Conservation (phyloP, 2,797 vertebrate genomes). For the Platyrinchus mystaceus region DNA sequence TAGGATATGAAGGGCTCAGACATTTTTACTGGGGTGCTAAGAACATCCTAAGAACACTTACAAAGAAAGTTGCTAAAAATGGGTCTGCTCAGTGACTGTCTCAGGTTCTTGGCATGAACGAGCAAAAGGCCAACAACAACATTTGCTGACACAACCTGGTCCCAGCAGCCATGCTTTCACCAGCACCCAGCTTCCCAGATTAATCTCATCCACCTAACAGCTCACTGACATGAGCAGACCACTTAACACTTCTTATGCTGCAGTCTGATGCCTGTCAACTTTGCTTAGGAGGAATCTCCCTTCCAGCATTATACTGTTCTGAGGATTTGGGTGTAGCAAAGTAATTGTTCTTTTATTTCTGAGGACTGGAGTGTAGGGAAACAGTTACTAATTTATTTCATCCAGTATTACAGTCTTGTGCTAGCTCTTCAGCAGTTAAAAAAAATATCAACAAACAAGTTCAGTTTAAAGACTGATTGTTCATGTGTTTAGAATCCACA, state of each 20-base stretch:
- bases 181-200: not conserved
- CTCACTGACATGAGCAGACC: not conserved
- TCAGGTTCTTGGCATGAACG: fast-evolving
- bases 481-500: fast-evolving
- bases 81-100: not conserved
- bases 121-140: not conserved
- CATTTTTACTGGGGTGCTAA: not conserved
- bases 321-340: not conserved
- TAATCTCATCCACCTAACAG: not conserved
- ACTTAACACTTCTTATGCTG: not conserved
- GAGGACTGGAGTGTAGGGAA: not conserved
- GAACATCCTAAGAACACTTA: not conserved
- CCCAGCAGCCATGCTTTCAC: not conserved
- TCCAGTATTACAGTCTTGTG: not conserved
- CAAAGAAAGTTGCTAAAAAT: not conserved
- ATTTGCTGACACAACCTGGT: not conserved
- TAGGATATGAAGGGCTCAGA: not conserved
- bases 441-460: not conserved
- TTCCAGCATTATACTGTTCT: not conserved
- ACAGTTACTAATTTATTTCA: not conserved
- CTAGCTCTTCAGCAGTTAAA: not conserved
- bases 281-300: not conserved
- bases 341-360: not conserved
- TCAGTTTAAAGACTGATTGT: not conserved
- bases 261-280: not conserved